Evolutionary conservation across 2,888 invertebrate genomes (phyloP).

Genomic region (Belgica antarctica): DNA sequence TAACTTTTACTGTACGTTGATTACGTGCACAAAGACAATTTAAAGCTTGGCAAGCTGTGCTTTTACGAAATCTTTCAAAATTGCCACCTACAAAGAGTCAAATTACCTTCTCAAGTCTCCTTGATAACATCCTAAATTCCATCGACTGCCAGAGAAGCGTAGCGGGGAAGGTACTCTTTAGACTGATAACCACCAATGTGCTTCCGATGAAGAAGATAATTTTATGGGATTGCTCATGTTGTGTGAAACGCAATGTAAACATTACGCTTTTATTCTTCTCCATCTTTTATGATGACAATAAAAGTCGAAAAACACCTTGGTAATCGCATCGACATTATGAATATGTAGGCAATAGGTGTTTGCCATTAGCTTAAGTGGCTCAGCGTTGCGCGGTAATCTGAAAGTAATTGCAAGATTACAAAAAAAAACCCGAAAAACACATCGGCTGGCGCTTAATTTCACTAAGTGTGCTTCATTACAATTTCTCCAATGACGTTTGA

Average conservation of each 20-base stretch:
- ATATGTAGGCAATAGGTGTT: conserved; percentile 13
- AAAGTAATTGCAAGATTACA: conserved; percentile 32
- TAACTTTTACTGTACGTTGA: too few species aligned
- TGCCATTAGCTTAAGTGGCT: conserved; percentile 18
- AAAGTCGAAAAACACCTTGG: conserved; percentile 29
- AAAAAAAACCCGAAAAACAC: too few species aligned
- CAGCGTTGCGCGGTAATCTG: conserved; percentile 12
- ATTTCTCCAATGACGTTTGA: neutral
- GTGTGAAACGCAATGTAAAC: conserved; percentile 42
- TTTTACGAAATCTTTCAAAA: too few species aligned
- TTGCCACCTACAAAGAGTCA: too few species aligned
- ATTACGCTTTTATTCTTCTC: conserved; percentile 25
- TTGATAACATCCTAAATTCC: too few species aligned
- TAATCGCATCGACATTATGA: conserved; percentile 30
- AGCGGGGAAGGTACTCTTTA: neutral
- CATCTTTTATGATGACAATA: conserved; percentile 40
- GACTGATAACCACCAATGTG: neutral
- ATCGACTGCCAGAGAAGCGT: too few species aligned
- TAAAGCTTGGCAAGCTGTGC: too few species aligned
- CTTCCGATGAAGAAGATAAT: conserved; percentile 39
- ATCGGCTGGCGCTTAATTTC: conserved; percentile 20
- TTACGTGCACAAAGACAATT: too few species aligned
- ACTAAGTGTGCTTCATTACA: neutral
- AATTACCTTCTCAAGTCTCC: too few species aligned
- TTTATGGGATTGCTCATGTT: conserved; percentile 43